phyloP scores from a whole-genome alignment of 2,113 vertebrate genomes.

The Chaenogobius annularis region DNA sequence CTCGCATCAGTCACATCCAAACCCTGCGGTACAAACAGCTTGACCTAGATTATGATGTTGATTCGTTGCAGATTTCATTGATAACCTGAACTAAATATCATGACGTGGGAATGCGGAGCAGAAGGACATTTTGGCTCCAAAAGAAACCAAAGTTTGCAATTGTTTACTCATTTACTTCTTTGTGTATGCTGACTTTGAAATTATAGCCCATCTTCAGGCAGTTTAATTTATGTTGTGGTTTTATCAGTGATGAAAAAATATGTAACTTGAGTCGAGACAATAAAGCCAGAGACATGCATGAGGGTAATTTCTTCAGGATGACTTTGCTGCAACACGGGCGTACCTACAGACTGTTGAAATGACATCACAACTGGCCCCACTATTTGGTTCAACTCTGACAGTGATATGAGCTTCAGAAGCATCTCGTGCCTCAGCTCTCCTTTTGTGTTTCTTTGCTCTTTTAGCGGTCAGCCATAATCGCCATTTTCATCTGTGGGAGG shows the following conservation, averaged over 20 bases:
- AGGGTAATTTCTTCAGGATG: conserved; percentile 43
- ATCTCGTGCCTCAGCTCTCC: conserved; percentile 49
- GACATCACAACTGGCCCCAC: conserved; percentile 64
- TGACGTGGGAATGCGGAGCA: conserved; percentile 33
- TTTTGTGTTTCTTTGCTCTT: conserved; percentile 40
- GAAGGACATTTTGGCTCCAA: conserved; percentile 23
- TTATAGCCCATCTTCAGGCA: conserved; percentile 38
- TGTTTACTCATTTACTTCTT: conserved; percentile 11
- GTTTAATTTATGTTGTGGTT: conserved; percentile 41
- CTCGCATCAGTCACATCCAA: conserved; percentile 36
- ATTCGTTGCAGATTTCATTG: conserved; percentile 42
- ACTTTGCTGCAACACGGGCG: conserved; percentile 51
- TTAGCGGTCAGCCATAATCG: conserved; percentile 77
- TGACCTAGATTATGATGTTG: conserved; percentile 32
- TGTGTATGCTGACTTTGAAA: conserved; percentile 21
- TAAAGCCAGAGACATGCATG: conserved; percentile 30
- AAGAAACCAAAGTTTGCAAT: conserved; percentile 17
- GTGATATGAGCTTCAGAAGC: conserved; percentile 56
- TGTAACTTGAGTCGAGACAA: conserved; percentile 32
- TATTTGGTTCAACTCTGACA: conserved; percentile 62
- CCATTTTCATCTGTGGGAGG: conserved; percentile 76
- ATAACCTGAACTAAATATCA: conserved; percentile 35
- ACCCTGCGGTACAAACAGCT: conserved; percentile 41
- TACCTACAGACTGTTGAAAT: conserved; percentile 63
- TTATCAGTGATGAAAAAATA: conserved; percentile 42